phyloP scores from a whole-genome alignment of 2,797 vertebrate genomes.

The Leptodactylus fallax region DNA sequence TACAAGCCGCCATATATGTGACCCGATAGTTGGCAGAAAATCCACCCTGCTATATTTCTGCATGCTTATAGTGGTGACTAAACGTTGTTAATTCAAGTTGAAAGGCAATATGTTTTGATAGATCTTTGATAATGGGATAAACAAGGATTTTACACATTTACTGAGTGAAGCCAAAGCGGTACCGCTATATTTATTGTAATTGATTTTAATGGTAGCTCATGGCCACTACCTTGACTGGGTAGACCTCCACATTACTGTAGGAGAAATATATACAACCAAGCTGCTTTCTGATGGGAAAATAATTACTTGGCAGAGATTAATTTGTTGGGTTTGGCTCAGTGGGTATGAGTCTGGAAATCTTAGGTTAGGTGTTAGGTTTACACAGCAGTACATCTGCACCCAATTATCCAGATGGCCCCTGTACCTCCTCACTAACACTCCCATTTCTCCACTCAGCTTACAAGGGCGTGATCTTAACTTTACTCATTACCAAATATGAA shows the following conservation, averaged over 20 bases:
- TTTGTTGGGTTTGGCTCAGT: constrained; percentile 54
- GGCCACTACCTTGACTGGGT: neutral
- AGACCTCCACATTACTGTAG: constrained; percentile 27
- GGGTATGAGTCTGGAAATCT: constrained; percentile 42
- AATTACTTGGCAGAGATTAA: constrained; percentile 55
- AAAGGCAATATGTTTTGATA: too few relatives aligned
- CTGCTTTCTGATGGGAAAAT: constrained; percentile 46
- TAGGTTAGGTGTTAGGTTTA: constrained; percentile 59
- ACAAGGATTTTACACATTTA: too few relatives aligned
- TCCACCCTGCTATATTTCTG: too few relatives aligned
- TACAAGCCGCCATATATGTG: too few relatives aligned
- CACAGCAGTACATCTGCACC: constrained; percentile 59
- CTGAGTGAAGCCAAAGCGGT: neutral
- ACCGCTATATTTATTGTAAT: neutral
- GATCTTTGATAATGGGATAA: too few relatives aligned
- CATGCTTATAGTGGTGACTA: too few relatives aligned
- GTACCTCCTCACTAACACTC: constrained; percentile 45
- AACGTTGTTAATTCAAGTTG: too few relatives aligned
- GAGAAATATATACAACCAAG: constrained; percentile 16
- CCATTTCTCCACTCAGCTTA: constrained; percentile 33
- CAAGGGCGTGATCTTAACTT: constrained; percentile 35
- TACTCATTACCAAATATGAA: constrained; percentile 34
- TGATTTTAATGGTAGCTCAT: constrained; percentile 12
- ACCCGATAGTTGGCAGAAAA: too few relatives aligned
- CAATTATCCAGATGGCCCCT: constrained; percentile 57